Evolutionary conservation across 30 jellyfish, hydroid and myxozoan genomes (phyloP), one percentile per base, ranked within the genome.

Genomic region (Morbakka virulenta): DNA sequence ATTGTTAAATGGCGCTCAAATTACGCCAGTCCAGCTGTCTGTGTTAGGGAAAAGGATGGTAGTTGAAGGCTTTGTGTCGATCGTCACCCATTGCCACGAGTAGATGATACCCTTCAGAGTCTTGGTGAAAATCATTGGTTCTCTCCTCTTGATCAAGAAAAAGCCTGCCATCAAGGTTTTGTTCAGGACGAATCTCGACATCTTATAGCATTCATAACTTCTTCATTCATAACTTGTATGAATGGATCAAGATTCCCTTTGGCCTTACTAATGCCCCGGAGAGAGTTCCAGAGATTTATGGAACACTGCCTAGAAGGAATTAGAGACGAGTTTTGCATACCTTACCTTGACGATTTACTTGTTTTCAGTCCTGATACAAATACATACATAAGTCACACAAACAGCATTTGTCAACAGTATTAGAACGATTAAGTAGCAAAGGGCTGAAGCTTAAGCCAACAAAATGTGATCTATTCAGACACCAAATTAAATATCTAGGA

Each of bases 131-230:
- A 64, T 50, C 20, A 50, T 9, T 82, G 87, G 94, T 82, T 82
- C 50, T 22, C 72, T 61, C n/a, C 51, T 23, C 72, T 82, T 35
- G 94, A 71, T 32, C 87, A 71, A 63, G 83, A 76, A 3, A 70
- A 62, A 35, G 87, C 94, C 47, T 71, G 72, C 67, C 88, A 72
- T 82, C 88, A 82, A 72, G 88, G 88, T 21, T 82, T 71, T 72
- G 86, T 76, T 3, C 76, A 78, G 24, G 69, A 50, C 31, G 95
- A 77, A 25, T 25, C 28, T 76, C 67, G 80, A 25, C 61, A 67
- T 49, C 49, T 26, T 26, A 77, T 79, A 0, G 93, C 87, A 29
- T 62, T 76, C 35, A 22, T 21, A 9, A 76, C 87, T 64, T 82
- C 87, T 13, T 76, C n/a, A n/a, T n/a, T n/a, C n/a, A n/a, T n/a